Conservation (phyloP, 2,113 vertebrate genomes). For the Cacatua alba region DNA sequence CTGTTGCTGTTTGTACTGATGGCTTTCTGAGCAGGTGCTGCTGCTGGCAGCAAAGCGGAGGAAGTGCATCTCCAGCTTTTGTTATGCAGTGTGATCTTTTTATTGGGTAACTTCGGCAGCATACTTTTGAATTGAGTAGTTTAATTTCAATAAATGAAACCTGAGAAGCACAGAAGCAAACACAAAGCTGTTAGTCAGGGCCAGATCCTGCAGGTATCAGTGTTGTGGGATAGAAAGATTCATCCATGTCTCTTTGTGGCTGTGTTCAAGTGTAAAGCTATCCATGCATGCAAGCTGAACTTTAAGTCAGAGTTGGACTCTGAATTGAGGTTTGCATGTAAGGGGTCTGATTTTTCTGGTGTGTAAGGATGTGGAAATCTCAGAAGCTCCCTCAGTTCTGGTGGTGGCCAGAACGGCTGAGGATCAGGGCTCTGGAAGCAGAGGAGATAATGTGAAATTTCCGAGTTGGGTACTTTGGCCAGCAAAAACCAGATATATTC, state of each 20-base stretch:
- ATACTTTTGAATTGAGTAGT: background rate
- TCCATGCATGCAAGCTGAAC: background rate
- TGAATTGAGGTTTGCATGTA: background rate
- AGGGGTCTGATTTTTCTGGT: background rate
- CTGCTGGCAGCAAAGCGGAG: background rate
- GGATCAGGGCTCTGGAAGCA: background rate
- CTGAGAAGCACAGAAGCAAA: background rate
- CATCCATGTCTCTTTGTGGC: rapidly evolving
- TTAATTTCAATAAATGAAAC: background rate
- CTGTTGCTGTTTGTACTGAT: background rate
- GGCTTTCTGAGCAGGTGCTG: background rate
- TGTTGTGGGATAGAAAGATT: background rate
- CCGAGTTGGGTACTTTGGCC: background rate
- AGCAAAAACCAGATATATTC: background rate
- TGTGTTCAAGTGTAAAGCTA: background rate
- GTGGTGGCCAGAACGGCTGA: background rate
- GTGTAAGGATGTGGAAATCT: background rate
- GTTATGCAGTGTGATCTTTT: background rate
- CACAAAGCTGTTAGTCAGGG: background rate
- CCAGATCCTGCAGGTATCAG: background rate
- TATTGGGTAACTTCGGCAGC: background rate
- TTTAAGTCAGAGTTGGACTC: background rate
- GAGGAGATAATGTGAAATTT: background rate
- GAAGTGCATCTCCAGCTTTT: background rate
- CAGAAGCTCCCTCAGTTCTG: background rate